Conservation (phyloP, 1,140 invertebrate genomes). For the Atta colombica region DNA sequence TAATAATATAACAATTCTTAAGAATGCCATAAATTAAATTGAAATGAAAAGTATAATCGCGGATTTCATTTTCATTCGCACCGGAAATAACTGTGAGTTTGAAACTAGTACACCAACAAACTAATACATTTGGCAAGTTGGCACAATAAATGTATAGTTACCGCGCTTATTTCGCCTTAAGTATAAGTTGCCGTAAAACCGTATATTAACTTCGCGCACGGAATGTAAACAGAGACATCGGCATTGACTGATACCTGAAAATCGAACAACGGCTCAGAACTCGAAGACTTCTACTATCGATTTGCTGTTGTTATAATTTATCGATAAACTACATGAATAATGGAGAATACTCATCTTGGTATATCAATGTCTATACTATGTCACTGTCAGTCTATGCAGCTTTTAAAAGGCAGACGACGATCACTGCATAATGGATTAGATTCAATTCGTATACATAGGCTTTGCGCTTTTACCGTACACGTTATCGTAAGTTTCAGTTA, state of each 20-base stretch:
- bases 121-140: conserved; percentile 8
- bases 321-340: conserved; percentile 84
- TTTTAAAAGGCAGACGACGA: conserved; percentile 53
- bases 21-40: conserved; percentile 8
- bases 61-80: conserved; percentile 12
- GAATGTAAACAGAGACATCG: conserved; percentile 12
- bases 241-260: conserved; percentile 3
- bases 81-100: conserved; percentile 4
- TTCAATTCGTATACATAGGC: conserved; percentile 26
- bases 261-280: conserved; percentile 16
- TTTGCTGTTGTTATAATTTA: conserved; percentile 82
- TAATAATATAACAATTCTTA: not conserved
- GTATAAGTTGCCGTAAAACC: not conserved
- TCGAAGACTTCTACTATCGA: conserved; percentile 74
- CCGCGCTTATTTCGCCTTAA: not conserved
- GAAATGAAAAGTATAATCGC: not conserved
- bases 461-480: not conserved
- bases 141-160: conserved; percentile 5
- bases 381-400: conserved; percentile 81
- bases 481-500: not conserved
- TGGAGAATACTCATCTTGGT: conserved; percentile 75
- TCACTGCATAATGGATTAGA: conserved; percentile 81
- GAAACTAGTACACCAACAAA: not conserved
- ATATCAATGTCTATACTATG: conserved; percentile 74
- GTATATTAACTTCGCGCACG: not conserved